These are phyloP conservation scores for Rhogogaster chlorosoma DNA, from an alignment of 2,888 invertebrate species.

Conservation along the genomic window DNA sequence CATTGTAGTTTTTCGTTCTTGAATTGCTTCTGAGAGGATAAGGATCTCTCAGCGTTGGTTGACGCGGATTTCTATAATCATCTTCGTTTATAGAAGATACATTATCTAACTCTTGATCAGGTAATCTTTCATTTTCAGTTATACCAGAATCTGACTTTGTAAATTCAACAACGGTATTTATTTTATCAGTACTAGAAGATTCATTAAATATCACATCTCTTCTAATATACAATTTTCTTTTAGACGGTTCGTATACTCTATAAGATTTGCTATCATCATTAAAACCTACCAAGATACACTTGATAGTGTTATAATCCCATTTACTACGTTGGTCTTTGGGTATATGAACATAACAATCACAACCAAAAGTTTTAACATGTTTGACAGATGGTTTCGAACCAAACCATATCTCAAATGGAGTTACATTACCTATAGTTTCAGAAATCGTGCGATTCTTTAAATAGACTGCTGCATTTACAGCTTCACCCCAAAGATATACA, in stretches of 20 bases:
- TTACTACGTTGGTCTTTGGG: constrained; percentile 64
- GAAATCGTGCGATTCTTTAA: constrained; percentile 49
- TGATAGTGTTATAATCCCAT: constrained; percentile 55
- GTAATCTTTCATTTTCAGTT: background rate
- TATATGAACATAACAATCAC: constrained; percentile 65
- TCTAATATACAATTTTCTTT: background rate
- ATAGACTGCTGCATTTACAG: constrained; percentile 50
- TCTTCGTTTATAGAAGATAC: background rate
- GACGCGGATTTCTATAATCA: constrained; percentile 3
- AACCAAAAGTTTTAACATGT: constrained; percentile 65
- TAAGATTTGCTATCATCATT: constrained; percentile 63
- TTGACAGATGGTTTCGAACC: constrained; percentile 62
- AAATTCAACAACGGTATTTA: background rate
- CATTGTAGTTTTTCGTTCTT: background rate
- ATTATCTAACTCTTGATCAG: background rate
- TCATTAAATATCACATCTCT: constrained; percentile 49
- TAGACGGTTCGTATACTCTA: constrained; percentile 60
- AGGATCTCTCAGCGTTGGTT: background rate
- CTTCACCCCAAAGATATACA: constrained; percentile 46
- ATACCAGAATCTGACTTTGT: background rate
- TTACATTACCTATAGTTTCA: constrained; percentile 2
- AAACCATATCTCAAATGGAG: constrained; percentile 52
- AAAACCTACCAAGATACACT: constrained; percentile 67
- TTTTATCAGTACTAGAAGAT: background rate
- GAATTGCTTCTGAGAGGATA: background rate